Evolutionary conservation across 2,113 vertebrate genomes (phyloP).

Genomic region (Myotis davidii): DNA sequence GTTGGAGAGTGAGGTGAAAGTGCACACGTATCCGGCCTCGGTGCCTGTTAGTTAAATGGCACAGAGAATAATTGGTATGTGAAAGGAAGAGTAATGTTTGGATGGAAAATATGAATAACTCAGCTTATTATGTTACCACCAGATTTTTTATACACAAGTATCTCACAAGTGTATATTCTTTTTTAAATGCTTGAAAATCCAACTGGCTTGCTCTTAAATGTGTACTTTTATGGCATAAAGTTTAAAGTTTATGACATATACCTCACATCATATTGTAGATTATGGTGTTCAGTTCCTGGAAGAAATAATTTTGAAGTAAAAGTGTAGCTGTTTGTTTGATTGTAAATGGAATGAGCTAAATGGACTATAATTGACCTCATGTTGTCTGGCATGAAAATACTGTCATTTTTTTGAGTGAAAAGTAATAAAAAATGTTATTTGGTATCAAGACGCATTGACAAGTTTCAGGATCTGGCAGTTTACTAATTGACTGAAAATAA

Average conservation of each 20-base stretch:
- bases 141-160: neutral
- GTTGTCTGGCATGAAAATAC: neutral
- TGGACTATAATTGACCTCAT: neutral
- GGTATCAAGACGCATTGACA: neutral
- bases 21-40: neutral
- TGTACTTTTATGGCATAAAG: constrained; percentile 19
- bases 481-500: neutral
- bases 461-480: constrained; percentile 63
- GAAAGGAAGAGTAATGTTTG: neutral
- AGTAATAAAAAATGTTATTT: neutral
- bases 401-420: constrained; percentile 17
- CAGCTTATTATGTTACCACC: neutral
- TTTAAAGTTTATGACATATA: neutral
- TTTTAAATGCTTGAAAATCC: neutral
- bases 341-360: neutral
- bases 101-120: neutral
- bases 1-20: constrained; percentile 2
- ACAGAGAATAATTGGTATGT: rapidly evolving
- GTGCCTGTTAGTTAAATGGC: neutral
- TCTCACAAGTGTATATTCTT: constrained; percentile 12
- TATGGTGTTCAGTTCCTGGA: neutral
- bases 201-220: neutral
- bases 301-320: constrained; percentile 43
- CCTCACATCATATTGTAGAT: neutral
- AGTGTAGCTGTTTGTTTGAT: neutral